Evolutionary conservation across 1,140 invertebrate genomes (phyloP), one percentile per base, ranked within the genome.

Genomic region (Zaprionus inermis): DNA sequence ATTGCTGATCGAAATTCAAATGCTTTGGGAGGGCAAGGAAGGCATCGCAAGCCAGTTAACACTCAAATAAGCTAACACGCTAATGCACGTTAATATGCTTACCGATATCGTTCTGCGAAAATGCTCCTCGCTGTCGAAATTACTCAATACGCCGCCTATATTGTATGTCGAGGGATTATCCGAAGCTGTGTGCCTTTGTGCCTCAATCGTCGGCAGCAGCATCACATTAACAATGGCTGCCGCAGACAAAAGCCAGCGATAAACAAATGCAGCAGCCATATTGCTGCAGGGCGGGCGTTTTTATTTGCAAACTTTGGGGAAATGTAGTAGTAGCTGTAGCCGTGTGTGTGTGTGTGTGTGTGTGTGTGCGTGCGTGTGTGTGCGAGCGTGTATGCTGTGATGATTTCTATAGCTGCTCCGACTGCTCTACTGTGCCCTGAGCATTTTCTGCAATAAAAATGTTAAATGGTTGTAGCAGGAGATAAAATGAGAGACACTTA

Each of bases 141-240:
- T 96, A 56, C 96, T 97, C n/a, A 98, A 93, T 11, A 98, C 97
- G 22, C 97, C 97, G n/a, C 97, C 97, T 61, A 98, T 97, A 88
- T 97, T 97, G 92, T 96, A 97, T 76, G 94, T 95, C 1, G 94
- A 95, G 18, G 96, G 96, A 93, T 97, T 97, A 60, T 92, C 85
- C 30, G 81, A 79, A 52, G 85, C 85, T 71, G 80, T 89, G 46
- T 90, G 85, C 76, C 83, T 84, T 78, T 89, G 85, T 70, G 78
- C 78, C 59, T 7, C 66, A 79, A 72, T 79, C 65, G 79, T 72
- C 65, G 79, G 38, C n/a, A 44, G 38, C 6, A 44, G 71, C 70
- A 66, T 61, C 63, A 55, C 55, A 67, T 56, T 63, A 52, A 88
- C 70, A 88, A 89, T 83, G 59, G 67, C 69, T 44, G 68, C 55